phyloP scores from a whole-genome alignment of 2,888 invertebrate genomes.

The Tortricodes alternella region DNA sequence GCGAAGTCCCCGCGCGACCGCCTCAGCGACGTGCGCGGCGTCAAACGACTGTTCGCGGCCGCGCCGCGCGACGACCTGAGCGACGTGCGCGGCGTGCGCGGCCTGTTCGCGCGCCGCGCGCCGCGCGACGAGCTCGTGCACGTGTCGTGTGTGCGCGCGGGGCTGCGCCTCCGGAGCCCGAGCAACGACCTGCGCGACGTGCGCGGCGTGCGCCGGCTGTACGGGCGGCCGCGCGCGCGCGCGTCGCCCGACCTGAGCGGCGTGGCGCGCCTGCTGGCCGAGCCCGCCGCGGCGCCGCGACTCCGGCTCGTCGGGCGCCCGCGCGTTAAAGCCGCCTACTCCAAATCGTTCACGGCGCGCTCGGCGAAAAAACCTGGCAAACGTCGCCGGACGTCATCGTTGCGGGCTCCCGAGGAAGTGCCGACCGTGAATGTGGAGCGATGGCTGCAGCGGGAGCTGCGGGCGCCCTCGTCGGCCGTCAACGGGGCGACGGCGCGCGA shows the following conservation, averaged over 20 bases:
- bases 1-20: constrained; percentile 59
- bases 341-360: constrained; percentile 51
- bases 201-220: constrained; percentile 55
- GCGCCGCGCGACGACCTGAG: constrained; percentile 56
- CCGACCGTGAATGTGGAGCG: constrained; percentile 56
- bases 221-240: constrained; percentile 39
- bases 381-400: constrained; percentile 39
- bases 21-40: constrained; percentile 53
- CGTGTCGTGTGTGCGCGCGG: constrained; percentile 61
- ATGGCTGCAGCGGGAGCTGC: constrained; percentile 55
- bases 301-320: constrained; percentile 58
- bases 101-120: constrained; percentile 51
- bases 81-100: constrained; percentile 63
- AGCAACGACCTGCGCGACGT: constrained; percentile 60
- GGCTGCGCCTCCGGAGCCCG: constrained; percentile 40
- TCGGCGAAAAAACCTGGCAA: neutral
- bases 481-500: constrained; percentile 49
- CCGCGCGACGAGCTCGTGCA: constrained; percentile 59
- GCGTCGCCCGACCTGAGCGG: constrained; percentile 59
- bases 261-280: constrained; percentile 59
- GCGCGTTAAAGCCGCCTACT: constrained; percentile 51
- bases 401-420: constrained; percentile 48
- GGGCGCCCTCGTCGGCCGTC: constrained; percentile 38
- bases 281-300: constrained; percentile 49
- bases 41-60: constrained; percentile 58